Evolutionary conservation across 2,113 vertebrate species (phyloP).

Genomic region (Motacilla tschutschensis): DNA sequence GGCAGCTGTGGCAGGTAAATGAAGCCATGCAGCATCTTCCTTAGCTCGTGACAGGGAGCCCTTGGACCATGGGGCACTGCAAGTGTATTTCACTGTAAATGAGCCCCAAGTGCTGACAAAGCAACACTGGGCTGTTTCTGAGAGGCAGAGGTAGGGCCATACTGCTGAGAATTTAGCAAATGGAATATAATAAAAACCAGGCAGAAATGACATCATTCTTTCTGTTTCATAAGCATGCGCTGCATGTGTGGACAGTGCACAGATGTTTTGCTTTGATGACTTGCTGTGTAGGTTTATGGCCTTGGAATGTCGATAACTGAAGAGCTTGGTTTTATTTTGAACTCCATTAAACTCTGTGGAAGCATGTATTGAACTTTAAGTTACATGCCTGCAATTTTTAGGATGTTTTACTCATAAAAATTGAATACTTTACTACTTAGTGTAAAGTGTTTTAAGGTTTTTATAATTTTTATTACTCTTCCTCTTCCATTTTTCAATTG

Average conservation of each 20-base stretch:
- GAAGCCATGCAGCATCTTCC: background rate
- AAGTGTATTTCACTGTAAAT: background rate
- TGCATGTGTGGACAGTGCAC: slow-evolving; percentile 20
- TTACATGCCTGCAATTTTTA: background rate
- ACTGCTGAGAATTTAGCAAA: slow-evolving; percentile 4
- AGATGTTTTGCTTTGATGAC: slow-evolving; percentile 40
- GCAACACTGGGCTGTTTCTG: background rate
- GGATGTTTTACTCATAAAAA: background rate
- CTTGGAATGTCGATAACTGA: background rate
- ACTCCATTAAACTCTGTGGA: background rate
- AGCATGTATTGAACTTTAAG: background rate
- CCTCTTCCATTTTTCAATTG: background rate
- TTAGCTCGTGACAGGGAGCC: fast-evolving
- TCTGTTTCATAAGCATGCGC: background rate
- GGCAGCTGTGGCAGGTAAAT: background rate
- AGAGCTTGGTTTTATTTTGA: background rate
- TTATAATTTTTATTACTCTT: background rate
- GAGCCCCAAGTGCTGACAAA: background rate
- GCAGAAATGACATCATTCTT: slow-evolving; percentile 42
- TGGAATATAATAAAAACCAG: slow-evolving; percentile 28
- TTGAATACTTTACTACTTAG: background rate
- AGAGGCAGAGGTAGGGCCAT: background rate
- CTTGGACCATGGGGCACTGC: fast-evolving
- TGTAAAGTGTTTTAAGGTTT: background rate
- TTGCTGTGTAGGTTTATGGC: slow-evolving; percentile 8